Base-by-base conservation (phyloP, 2,888 invertebrate genomes). In the Notodonta ziczac region DNA sequence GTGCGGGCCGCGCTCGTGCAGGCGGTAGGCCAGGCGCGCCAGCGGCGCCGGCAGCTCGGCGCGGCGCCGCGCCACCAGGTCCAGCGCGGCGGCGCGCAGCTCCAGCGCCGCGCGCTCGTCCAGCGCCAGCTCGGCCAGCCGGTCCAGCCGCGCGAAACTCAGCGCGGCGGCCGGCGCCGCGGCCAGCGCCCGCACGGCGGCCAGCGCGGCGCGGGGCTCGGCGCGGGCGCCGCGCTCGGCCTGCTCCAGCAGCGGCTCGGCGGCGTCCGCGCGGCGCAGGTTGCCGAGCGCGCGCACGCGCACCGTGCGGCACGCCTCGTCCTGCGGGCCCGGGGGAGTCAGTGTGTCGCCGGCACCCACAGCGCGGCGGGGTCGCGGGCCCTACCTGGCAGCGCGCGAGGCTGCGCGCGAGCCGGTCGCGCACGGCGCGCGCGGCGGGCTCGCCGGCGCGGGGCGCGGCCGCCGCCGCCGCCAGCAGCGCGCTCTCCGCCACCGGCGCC, bases 51-150 rank as follows among this genome's bases (percentile, higher is more conserved):
- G 68, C 66, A 66, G 51, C 48, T 39, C 40, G 44, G 72, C 67
- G 62, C 70, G 69, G 50, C 71, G 67, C 61, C 46, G 69, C 68
- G 77, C 69, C 62, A 72, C 70, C 74, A 83, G 76, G 63, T 85
- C 85, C 58, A 85, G 81, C 67, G 87, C 88, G 12, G 81, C 78
- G n/a, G 81, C 87, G 68, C 84, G 84, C 72, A 76, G 70, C 67
- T 76, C 77, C 63, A 83, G 78, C 73, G 78, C 32, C 59, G 65
- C 69, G 61, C 60, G 63, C 59, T 39, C 67, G 59, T 73, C 58
- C 14, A 75, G 67, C 63, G 76, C 83, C 51, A 75, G 59, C 65
- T 48, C 62, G 54, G 60, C 62, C 50, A 74, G 73, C 0, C 76
- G 73, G 52, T 70, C 63, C 57, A 72, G 73, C 46, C 62, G 76